phyloP scores from a whole-genome alignment of 1,140 invertebrate species.

The Brachionus koreanus region DNA sequence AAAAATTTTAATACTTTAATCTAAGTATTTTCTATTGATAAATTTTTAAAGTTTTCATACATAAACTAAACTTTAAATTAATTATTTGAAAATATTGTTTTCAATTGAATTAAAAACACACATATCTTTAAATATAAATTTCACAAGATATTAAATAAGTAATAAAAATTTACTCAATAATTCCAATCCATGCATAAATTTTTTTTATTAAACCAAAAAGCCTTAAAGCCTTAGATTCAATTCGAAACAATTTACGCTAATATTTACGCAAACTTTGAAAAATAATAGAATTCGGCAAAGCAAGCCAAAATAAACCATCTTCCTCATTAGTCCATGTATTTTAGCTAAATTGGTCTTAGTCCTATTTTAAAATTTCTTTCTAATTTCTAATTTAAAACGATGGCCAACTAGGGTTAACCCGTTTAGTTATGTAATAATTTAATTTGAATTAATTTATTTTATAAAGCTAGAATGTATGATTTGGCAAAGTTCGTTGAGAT shows the following conservation, averaged over 20 bases:
- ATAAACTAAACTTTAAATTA: neutral
- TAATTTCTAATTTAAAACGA: neutral
- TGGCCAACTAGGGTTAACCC: neutral
- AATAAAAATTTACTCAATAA: neutral
- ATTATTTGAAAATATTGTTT: no score
- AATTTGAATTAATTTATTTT: neutral
- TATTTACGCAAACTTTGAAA: neutral
- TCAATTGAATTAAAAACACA: no score
- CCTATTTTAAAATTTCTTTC: neutral
- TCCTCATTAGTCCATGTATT: neutral
- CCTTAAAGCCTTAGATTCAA: neutral
- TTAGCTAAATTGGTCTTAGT: neutral
- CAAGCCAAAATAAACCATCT: neutral
- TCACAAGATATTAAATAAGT: neutral
- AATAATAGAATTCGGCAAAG: neutral
- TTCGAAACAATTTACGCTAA: neutral
- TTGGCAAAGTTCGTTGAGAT: neutral
- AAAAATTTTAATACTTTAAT: neutral
- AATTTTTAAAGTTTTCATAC: neutral
- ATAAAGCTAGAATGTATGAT: neutral
- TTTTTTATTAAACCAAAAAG: neutral
- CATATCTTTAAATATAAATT: no score
- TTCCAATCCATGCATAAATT: neutral
- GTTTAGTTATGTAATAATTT: neutral
- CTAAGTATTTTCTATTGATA: neutral